Evolutionary conservation across 2,888 invertebrate genomes (phyloP).

Genomic region (Melanchra persicariae): DNA sequence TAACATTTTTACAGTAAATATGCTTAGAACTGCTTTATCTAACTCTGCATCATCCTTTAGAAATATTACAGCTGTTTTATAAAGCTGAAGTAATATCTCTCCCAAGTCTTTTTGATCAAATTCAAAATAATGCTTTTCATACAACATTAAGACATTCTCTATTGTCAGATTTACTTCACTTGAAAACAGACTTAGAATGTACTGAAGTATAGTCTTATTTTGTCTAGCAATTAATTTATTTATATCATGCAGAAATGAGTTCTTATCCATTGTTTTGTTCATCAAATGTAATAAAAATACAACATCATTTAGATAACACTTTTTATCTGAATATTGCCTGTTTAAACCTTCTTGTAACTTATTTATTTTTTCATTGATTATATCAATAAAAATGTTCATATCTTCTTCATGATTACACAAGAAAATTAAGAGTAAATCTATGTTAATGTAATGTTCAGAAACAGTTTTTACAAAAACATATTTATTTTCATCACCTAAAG

Average conservation of each 20-base stretch:
- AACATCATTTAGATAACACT: slow-evolving; percentile 75
- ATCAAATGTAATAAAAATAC: slow-evolving; percentile 74
- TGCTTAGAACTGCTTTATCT: slow-evolving; percentile 75
- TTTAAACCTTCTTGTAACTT: slow-evolving; percentile 73
- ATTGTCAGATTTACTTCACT: slow-evolving; percentile 71
- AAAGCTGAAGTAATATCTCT: slow-evolving; percentile 73
- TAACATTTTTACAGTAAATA: slow-evolving; percentile 74
- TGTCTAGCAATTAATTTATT: slow-evolving; percentile 65
- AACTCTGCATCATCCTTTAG: slow-evolving; percentile 73
- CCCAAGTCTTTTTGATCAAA: slow-evolving; percentile 58
- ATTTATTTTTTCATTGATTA: slow-evolving; percentile 72
- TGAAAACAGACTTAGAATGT: slow-evolving; percentile 73
- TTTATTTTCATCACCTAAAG: slow-evolving; percentile 66
- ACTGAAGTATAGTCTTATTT: slow-evolving; percentile 74
- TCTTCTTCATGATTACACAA: slow-evolving; percentile 72
- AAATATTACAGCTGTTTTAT: slow-evolving; percentile 74
- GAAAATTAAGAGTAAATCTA: slow-evolving; percentile 77
- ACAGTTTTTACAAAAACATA: slow-evolving; percentile 68
- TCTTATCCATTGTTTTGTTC: slow-evolving; percentile 64
- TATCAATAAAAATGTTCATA: slow-evolving; percentile 66
- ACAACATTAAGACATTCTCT: slow-evolving; percentile 71
- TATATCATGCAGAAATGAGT: slow-evolving; percentile 10
- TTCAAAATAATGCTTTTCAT: slow-evolving; percentile 66
- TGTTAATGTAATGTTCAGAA: slow-evolving; percentile 67
- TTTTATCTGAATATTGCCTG: slow-evolving; percentile 81